Evolutionary conservation across 2,113 vertebrate species (phyloP).

Genomic region (Poeciliopsis prolifica): DNA sequence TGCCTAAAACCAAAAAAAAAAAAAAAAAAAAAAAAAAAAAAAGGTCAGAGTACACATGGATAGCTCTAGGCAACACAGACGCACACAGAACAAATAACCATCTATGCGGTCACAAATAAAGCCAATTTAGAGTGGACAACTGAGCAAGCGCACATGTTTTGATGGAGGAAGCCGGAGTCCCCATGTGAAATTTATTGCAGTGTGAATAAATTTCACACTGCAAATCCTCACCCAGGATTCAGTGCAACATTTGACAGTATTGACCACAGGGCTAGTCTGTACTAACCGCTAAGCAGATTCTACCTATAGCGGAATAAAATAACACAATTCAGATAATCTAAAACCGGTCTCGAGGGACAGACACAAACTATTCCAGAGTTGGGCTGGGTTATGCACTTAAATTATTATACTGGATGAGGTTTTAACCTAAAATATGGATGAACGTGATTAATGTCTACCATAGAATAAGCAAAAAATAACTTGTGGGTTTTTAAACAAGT

Average conservation of each 20-base stretch:
- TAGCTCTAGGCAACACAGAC: neutral
- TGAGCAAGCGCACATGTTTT: too few species aligned
- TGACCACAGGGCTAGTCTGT: neutral
- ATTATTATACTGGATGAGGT: neutral
- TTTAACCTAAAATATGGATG: neutral
- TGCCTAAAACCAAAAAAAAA: too few species aligned
- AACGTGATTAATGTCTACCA: neutral
- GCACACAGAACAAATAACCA: neutral
- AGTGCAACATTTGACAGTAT: too few species aligned
- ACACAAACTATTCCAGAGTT: neutral
- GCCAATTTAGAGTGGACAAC: too few species aligned
- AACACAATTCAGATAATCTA: too few species aligned
- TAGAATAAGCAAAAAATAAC: neutral
- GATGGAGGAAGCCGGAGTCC: neutral
- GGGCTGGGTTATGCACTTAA: neutral
- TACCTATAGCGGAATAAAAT: neutral
- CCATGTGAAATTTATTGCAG: neutral
- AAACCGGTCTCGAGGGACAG: too few species aligned
- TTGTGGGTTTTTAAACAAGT: neutral
- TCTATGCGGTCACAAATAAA: neutral
- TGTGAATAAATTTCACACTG: neutral
- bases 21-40: too few species aligned
- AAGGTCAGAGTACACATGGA: too few species aligned
- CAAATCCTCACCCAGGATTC: neutral
- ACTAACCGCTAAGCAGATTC: neutral